Conservation (phyloP, 2,113 vertebrate species). For the Tiliqua scincoides region DNA sequence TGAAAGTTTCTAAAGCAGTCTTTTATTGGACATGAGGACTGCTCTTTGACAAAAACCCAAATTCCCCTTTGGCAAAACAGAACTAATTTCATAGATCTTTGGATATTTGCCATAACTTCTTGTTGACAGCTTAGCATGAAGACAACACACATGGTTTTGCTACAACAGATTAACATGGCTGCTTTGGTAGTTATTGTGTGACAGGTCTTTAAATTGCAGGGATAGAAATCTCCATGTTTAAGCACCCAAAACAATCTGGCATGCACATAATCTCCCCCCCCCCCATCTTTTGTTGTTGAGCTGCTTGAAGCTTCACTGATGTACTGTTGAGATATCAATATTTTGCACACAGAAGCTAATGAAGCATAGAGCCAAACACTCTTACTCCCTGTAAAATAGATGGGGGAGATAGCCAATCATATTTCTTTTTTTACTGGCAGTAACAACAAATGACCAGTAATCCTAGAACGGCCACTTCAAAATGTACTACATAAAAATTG, state of each 20-base stretch:
- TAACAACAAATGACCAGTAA: neutral
- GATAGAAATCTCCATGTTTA: slow-evolving; percentile 44
- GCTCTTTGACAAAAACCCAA: neutral
- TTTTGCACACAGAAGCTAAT: neutral
- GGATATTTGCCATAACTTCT: neutral
- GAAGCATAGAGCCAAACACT: neutral
- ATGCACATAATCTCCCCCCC: neutral
- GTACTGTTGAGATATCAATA: neutral
- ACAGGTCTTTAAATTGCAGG: slow-evolving; percentile 59
- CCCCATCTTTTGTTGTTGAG: neutral
- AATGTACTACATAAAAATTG: neutral
- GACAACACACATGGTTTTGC: neutral
- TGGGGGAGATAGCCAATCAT: neutral
- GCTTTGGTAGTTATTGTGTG: slow-evolving; percentile 55
- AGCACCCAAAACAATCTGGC: neutral
- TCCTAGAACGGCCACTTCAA: neutral
- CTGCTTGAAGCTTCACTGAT: neutral
- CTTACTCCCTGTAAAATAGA: neutral
- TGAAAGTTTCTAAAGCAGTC: neutral
- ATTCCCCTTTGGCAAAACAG: neutral
- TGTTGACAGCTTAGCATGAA: neutral
- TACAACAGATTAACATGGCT: neutral
- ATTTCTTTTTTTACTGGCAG: neutral
- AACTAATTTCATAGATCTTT: neutral
- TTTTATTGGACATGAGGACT: neutral